These are phyloP conservation scores for Laothoe populi DNA, from an alignment of 2,888 invertebrate species.

Conservation along the genomic window DNA sequence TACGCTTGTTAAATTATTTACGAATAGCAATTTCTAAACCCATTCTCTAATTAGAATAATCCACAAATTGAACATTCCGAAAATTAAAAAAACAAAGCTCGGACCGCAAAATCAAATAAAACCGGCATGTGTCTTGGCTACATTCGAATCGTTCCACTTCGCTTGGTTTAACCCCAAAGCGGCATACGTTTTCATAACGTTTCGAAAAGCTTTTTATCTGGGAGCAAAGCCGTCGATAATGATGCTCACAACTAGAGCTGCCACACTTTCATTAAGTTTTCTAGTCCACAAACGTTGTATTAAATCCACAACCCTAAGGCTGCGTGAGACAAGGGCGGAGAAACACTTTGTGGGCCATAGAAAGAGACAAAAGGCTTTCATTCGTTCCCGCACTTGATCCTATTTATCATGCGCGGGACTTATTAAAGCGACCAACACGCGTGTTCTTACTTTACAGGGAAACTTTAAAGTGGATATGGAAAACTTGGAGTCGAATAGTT, in stretches of 20 bases:
- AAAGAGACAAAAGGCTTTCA: constrained; percentile 51
- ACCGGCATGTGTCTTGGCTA: constrained; percentile 39
- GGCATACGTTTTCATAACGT: constrained; percentile 72
- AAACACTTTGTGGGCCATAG: constrained; percentile 43
- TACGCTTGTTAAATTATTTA: background rate
- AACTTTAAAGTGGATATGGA: constrained; percentile 65
- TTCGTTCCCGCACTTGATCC: constrained; percentile 72
- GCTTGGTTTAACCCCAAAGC: constrained; percentile 61
- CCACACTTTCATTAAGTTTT: constrained; percentile 78
- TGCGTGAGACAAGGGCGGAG: constrained; percentile 49
- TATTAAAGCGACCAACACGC: constrained; percentile 80
- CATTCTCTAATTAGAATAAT: constrained; percentile 7
- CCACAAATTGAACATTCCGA: constrained; percentile 13
- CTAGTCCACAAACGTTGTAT: constrained; percentile 64
- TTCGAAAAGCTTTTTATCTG: constrained; percentile 70
- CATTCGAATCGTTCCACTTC: constrained; percentile 54
- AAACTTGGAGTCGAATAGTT: constrained; percentile 53
- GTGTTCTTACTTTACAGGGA: constrained; percentile 65
- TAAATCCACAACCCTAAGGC: constrained; percentile 60
- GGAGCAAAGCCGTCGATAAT: constrained; percentile 75
- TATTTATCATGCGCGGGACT: constrained; percentile 79
- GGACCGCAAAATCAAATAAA: constrained; percentile 46
- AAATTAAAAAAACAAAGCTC: constrained; percentile 32
- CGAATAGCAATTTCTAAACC: constrained; percentile 4
- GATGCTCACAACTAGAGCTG: constrained; percentile 64